A percentile compares a stretch with the other conserved stretches of the same genome.
Conservation (phyloP, 2,797 vertebrate species). For the Synanceia verrucosa region DNA sequence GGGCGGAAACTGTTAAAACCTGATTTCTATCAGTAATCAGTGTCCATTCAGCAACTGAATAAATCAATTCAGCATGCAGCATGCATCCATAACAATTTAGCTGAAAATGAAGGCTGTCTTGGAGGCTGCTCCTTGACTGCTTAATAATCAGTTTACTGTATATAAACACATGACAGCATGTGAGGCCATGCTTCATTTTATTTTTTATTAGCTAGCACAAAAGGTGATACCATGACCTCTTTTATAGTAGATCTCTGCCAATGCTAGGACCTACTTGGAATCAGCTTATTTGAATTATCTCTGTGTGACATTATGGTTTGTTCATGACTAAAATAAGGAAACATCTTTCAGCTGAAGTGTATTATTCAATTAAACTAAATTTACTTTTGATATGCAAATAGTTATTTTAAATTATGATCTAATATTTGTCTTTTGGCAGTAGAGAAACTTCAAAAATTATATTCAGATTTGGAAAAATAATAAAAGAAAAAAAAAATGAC, state of each 20-base stretch:
- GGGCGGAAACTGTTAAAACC: constrained; percentile 17
- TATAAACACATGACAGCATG: constrained; percentile 24
- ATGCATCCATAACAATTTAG: constrained; percentile 43
- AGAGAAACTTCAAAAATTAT: constrained; percentile 52
- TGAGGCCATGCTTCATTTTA: constrained; percentile 20
- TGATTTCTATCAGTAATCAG: constrained; percentile 53
- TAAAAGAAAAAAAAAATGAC: constrained; percentile 12
- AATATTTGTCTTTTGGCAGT: constrained; percentile 17
- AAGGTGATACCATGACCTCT: neutral
- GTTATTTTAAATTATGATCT: constrained; percentile 8
- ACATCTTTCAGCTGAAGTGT: neutral
- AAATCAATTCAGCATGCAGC: constrained; percentile 53
- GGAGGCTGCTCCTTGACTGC: constrained; percentile 12
- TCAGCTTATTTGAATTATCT: constrained; percentile 20
- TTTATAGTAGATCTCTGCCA: constrained; percentile 4
- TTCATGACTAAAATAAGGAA: constrained; percentile 19
- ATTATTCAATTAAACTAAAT: constrained; percentile 11
- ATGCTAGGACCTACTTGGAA: neutral
- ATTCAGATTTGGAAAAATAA: constrained; percentile 31
- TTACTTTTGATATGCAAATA: constrained; percentile 34
- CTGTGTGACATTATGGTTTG: neutral
- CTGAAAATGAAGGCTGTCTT: constrained; percentile 27
- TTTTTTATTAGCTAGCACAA: neutral
- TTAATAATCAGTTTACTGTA: constrained; percentile 28
- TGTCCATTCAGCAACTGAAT: constrained; percentile 59